Percentiles rank a stretch among this genome's conserved stretches.
Conservation (phyloP, 2,888 invertebrate species). For the Eupithecia insigniata region DNA sequence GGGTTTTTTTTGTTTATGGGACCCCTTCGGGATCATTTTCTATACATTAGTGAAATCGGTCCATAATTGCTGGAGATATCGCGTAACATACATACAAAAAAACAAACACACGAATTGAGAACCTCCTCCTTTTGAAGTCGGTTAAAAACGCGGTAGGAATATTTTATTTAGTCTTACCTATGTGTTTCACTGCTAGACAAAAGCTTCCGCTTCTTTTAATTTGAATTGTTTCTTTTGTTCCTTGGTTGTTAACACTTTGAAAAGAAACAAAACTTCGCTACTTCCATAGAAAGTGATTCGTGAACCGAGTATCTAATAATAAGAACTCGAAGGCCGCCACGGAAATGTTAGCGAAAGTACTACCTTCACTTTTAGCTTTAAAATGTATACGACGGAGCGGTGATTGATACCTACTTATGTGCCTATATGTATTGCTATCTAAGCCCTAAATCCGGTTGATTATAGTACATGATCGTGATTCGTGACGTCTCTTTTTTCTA, state of each 20-base stretch:
- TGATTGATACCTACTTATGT: constrained; percentile 8
- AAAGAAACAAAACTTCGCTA: constrained; percentile 13
- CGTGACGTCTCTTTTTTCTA: too few relatives aligned
- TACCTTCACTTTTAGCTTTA: constrained; percentile 69
- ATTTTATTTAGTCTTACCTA: not conserved
- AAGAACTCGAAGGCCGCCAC: constrained; percentile 46
- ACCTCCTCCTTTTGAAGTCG: too few relatives aligned
- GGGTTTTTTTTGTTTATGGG: too few relatives aligned
- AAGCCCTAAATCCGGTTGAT: too few relatives aligned
- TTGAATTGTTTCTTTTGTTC: not conserved
- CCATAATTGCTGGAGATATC: too few relatives aligned
- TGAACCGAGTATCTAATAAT: constrained; percentile 46
- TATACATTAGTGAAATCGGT: too few relatives aligned
- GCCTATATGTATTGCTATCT: too few relatives aligned
- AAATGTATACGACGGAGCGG: not conserved
- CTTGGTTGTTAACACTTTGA: not conserved
- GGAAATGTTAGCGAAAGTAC: constrained; percentile 65
- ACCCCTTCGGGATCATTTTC: too few relatives aligned
- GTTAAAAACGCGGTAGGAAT: too few relatives aligned
- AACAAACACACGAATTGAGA: too few relatives aligned
- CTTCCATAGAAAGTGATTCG: constrained; percentile 56
- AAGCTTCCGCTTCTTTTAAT: not conserved
- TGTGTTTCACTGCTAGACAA: not conserved
- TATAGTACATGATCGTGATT: too few relatives aligned
- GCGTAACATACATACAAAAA: too few relatives aligned